Percentiles rank a stretch among this genome's conserved stretches.
Conservation (phyloP, 2,888 invertebrate genomes). For the Odiellus spinosus region DNA sequence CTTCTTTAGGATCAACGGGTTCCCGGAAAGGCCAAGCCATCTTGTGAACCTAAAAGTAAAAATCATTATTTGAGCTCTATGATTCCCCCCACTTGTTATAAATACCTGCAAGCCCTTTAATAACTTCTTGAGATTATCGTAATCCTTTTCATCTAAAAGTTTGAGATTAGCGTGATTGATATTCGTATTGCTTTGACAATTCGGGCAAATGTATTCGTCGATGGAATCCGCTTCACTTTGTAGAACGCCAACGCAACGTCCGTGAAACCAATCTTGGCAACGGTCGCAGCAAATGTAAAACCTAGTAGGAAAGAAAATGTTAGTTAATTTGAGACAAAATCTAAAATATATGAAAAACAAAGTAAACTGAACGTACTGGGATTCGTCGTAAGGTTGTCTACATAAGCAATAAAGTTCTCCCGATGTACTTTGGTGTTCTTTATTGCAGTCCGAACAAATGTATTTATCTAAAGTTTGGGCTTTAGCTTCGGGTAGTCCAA, state of each 20-base stretch:
- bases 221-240: constrained; percentile 87
- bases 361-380: constrained; percentile 54
- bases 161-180: constrained; percentile 79
- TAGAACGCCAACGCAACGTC: constrained; percentile 84
- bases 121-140: constrained; percentile 63
- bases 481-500: constrained; percentile 79
- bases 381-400: constrained; percentile 89
- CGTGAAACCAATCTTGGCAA: constrained; percentile 99
- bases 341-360: neutral
- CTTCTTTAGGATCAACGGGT: constrained; percentile 87
- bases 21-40: constrained; percentile 97
- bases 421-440: constrained; percentile 11
- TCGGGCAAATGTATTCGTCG: constrained; percentile 91
- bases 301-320: constrained; percentile 36
- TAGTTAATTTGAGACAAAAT: neutral
- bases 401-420: constrained; percentile 90
- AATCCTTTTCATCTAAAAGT: constrained; percentile 57
- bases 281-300: constrained; percentile 98
- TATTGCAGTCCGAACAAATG: constrained; percentile 35
- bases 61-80: constrained; percentile 1
- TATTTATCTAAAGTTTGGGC: constrained; percentile 80
- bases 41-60: constrained; percentile 55
- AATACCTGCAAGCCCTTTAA: constrained; percentile 71
- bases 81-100: neutral
- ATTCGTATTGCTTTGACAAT: constrained; percentile 76